Conservation (phyloP, 2,888 invertebrate genomes). For the Acrobasis suavella region DNA sequence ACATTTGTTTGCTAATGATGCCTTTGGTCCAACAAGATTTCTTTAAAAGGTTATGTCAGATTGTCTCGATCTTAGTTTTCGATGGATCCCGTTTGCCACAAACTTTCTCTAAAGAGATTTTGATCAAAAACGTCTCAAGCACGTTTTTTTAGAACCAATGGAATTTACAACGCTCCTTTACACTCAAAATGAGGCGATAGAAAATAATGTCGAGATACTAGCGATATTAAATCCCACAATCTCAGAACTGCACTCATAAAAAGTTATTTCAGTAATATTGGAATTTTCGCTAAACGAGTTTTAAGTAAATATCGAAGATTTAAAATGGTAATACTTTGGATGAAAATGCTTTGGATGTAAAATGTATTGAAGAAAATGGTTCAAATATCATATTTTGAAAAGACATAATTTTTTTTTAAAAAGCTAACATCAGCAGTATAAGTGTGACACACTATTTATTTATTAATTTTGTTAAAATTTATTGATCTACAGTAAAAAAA, state of each 20-base stretch:
- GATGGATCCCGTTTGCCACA: neutral
- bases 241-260: constrained; percentile 2
- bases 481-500: too few relatives aligned
- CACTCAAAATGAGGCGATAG: constrained; percentile 2
- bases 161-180: constrained; percentile 1
- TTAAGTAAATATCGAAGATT: neutral
- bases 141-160: neutral
- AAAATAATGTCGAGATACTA: constrained; percentile 2
- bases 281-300: constrained; percentile 8
- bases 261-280: neutral
- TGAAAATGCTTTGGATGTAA: neutral
- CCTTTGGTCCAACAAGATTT: too few relatives aligned
- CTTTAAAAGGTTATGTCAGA: too few relatives aligned
- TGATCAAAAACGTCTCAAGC: neutral
- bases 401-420: neutral
- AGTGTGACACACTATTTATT: too few relatives aligned
- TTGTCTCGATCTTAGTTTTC: too few relatives aligned
- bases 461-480: too few relatives aligned
- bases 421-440: too few relatives aligned
- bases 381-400: neutral
- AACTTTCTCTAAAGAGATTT: neutral
- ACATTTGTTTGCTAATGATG: too few relatives aligned
- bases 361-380: neutral
- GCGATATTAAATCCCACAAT: constrained; percentile 1
- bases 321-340: neutral